Conservation (phyloP, 2,113 vertebrate genomes). For the Uropsilus gracilis region DNA sequence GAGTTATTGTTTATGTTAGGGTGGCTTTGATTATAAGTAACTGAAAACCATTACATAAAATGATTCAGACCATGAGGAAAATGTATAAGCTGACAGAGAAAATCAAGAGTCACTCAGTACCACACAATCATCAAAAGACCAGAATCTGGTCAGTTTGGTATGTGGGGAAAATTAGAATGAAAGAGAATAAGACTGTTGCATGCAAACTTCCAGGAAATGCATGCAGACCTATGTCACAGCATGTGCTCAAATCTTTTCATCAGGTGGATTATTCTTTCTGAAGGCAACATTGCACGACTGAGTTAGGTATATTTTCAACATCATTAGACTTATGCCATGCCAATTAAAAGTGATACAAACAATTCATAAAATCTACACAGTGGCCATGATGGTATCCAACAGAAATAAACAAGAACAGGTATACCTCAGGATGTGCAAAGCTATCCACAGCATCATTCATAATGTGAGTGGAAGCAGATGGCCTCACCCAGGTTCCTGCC, state of each 20-base stretch:
- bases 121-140: neutral
- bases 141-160: neutral
- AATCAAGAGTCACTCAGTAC: neutral
- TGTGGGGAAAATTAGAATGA: neutral
- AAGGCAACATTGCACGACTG: neutral
- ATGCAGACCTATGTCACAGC: neutral
- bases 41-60: neutral
- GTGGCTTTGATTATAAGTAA: neutral
- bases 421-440: neutral
- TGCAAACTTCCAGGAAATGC: neutral
- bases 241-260: fast-evolving
- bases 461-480: too few species aligned
- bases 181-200: neutral
- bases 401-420: neutral
- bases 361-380: neutral
- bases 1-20: neutral
- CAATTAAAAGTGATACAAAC: neutral
- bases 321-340: neutral
- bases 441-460: too few species aligned
- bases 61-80: neutral
- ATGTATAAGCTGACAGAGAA: neutral
- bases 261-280: neutral
- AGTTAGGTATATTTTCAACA: neutral
- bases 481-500: too few species aligned
- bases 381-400: neutral